Conservation (phyloP, 1,140 invertebrate species). For the Eurytemora carolleeae region DNA sequence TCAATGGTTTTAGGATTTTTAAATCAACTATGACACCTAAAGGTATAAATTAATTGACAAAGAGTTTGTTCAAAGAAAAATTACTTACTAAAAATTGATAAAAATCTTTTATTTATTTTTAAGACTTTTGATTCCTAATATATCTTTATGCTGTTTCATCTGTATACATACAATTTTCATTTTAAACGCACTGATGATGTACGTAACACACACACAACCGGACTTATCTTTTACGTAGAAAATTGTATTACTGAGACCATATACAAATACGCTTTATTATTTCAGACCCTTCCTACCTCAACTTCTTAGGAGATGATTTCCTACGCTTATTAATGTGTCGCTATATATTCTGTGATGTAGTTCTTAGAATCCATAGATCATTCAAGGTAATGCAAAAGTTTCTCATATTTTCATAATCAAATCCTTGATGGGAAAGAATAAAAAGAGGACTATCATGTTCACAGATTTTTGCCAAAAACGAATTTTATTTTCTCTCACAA, state of each 20-base stretch:
- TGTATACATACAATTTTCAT: slow-evolving; percentile 2
- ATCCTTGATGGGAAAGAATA: not conserved
- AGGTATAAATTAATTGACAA: too few species aligned
- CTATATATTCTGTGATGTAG: slow-evolving; percentile 80
- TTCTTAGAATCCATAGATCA: slow-evolving; percentile 58
- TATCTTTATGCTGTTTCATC: too few species aligned
- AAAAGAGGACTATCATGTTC: too few species aligned
- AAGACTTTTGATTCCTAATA: too few species aligned
- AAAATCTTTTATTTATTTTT: too few species aligned
- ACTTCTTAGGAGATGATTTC: slow-evolving; percentile 87
- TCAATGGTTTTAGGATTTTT: too few species aligned
- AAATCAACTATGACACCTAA: too few species aligned
- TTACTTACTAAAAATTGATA: too few species aligned
- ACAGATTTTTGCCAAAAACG: too few species aligned
- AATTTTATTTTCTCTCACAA: too few species aligned
- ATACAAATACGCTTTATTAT: slow-evolving; percentile 15
- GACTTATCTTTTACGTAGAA: slow-evolving; percentile 3
- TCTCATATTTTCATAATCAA: not conserved
- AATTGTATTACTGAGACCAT: not conserved
- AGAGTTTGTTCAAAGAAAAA: too few species aligned
- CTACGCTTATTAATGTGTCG: slow-evolving; percentile 62
- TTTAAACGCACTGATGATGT: slow-evolving; percentile 3
- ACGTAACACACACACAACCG: too few species aligned
- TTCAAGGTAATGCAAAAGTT: slow-evolving; percentile 30
- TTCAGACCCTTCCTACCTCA: slow-evolving; percentile 51